Conservation (phyloP, 2,113 vertebrate species). For the Cariama cristata region DNA sequence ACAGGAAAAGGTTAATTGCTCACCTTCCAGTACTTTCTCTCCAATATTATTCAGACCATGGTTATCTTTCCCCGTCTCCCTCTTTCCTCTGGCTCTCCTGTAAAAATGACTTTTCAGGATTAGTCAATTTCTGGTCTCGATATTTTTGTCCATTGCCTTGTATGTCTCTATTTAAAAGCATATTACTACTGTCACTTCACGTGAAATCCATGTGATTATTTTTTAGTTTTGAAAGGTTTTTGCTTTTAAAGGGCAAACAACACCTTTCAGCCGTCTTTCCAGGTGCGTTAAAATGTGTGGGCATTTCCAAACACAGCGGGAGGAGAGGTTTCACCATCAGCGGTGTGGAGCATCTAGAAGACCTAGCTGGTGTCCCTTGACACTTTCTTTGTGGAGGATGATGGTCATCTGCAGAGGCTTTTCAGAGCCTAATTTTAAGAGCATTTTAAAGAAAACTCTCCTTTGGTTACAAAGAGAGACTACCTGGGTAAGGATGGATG, state of each 20-base stretch:
- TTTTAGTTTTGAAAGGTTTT: conserved; percentile 22
- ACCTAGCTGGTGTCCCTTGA: neutral
- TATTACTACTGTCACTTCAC: neutral
- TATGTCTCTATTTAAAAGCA: neutral
- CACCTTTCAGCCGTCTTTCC: neutral
- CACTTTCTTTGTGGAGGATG: neutral
- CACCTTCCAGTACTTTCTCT: neutral
- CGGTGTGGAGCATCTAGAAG: neutral
- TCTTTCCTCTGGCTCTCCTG: neutral
- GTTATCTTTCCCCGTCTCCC: neutral
- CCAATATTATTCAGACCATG: neutral
- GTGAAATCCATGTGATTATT: conserved; percentile 17
- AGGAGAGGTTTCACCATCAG: neutral
- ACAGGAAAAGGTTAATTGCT: neutral
- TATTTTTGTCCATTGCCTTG: neutral
- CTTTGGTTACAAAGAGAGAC: neutral
- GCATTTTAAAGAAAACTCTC: neutral
- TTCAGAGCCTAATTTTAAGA: neutral
- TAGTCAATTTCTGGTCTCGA: neutral
- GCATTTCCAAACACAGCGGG: neutral
- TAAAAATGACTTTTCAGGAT: neutral
- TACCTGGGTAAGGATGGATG: neutral
- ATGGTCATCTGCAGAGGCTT: neutral
- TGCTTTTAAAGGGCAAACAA: conserved; percentile 15
- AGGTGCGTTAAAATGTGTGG: neutral